Conservation (phyloP, 1,140 invertebrate genomes). For the Drosophila pruinosa region DNA sequence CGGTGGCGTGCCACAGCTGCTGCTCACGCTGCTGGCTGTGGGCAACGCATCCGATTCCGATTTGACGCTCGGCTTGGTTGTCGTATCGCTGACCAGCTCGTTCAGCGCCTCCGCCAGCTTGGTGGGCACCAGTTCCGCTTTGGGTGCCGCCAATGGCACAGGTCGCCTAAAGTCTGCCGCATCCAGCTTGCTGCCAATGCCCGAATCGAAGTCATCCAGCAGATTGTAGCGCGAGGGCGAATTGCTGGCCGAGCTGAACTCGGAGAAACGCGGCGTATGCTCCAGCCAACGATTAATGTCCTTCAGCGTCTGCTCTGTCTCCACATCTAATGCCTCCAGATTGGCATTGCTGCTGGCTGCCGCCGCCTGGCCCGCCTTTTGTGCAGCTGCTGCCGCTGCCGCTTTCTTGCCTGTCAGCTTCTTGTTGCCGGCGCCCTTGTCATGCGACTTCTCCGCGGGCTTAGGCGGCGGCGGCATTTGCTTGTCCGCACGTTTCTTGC, state of each 20-base stretch:
- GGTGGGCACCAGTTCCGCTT: conserved; percentile 67
- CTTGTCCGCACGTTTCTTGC: conserved; percentile 60
- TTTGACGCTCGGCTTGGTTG: conserved; percentile 39
- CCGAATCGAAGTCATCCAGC: conserved; percentile 84
- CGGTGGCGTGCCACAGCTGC: conserved; percentile 73
- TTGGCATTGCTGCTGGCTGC: conserved; percentile 84
- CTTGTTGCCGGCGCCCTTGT: conserved; percentile 52
- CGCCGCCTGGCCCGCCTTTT: conserved; percentile 39
- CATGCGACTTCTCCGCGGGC: conserved; percentile 50
- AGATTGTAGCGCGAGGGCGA: conserved; percentile 86
- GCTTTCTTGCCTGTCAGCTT: conserved; percentile 64
- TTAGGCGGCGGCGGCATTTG: conserved; percentile 72
- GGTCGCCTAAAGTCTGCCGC: conserved; percentile 71
- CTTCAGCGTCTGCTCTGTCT: conserved; percentile 92
- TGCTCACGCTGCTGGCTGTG: conserved; percentile 73
- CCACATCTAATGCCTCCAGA: conserved; percentile 89
- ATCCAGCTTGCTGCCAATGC: conserved; percentile 72
- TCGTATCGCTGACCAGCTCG: conserved; percentile 60
- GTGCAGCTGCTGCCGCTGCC: conserved; percentile 36
- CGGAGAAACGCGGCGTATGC: conserved; percentile 89
- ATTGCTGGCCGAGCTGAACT: conserved; percentile 89
- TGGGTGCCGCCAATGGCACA: conserved; percentile 65
- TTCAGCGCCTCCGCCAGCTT: conserved; percentile 71
- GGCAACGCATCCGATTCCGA: conserved; percentile 48
- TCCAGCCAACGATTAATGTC: conserved; percentile 95